Evolutionary conservation across 2,888 invertebrate genomes (phyloP), one percentile per base, ranked within the genome.

Genomic region (Sarcophaga variegata): DNA sequence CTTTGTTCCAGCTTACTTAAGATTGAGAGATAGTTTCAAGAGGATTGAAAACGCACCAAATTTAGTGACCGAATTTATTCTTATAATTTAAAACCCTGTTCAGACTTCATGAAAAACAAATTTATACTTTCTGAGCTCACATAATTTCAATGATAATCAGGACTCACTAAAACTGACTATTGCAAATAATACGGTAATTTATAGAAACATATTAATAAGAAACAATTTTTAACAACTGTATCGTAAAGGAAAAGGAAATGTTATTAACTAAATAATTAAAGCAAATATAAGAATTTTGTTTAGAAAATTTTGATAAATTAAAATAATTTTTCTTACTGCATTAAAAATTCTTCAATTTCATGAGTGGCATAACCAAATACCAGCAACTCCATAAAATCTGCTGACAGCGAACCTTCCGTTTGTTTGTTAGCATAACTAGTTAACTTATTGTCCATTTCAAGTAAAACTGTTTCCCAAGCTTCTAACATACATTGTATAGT

Each of bases 371-470:
- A 92, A 88, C 97, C 99, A 92, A 98, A 96, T 95, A 98, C 96
- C 3, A 98, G 94, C 59, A 99, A 93, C 92, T 98, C 98, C 88
- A 99, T 94, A 92, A 99, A 97, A 93, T 99, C 98, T 62, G 98
- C 97, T 17, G 98, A 97, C 17, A 98, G 96, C 67, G 96, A 96
- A 69, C 97, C 97, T 90, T 96, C 96, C 5, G 96, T 95, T 76
- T 97, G 96, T 85, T 95, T 95, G 85, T 96, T 96, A 14, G 98
- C 98, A 94, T 98, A 98, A 89, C 96, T 96, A 1, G 97, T 96
- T 90, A 99, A 95, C 94, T 99, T 99, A 71, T 97, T 96, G 92
- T 99, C 98, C 96, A 99, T 97, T 94, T 99, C 98, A 66, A 98
- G 93, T 60, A 99, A 94, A 90, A 98, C 97, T 88, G 97, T 98